Evolutionary conservation across 64 coral and sea anemone species (phyloP), one percentile per base, ranked within the genome.

Genomic region (Orbicella faveolata): DNA sequence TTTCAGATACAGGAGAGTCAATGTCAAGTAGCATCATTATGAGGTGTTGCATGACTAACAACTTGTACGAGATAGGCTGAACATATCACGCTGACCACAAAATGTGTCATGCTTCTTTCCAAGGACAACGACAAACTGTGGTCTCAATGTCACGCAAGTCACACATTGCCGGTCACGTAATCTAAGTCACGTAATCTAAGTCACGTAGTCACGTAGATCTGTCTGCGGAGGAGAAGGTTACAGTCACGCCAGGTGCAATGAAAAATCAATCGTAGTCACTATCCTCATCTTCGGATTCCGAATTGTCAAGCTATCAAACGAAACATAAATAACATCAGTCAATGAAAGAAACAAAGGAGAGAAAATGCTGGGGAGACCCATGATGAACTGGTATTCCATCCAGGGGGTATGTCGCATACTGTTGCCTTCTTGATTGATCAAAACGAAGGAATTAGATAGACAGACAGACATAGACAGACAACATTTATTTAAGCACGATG

Each of bases 241-340:
- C 55, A 66, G n/a, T 26, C 20, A 25, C 23, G 9, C n/a, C 21
- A 70, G n/a, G 25, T 70, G 21, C 67, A n/a, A 6, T n/a, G 25
- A 4, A 11, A 21, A 70, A 68, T 25, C 19, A 68, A 21, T 85
- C 82, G 53, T 69, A 85, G 26, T 85, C 82, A 52, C 82, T 85
- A 65, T 85, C 82, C 68, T 85, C 82, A 3, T 52, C 82, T 85
- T 85, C 82, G 15, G 82, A 85, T 41, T 85, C 82, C 26, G 82
- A 85, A 73, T 85, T 85, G 65, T 85, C 82, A 25, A 85, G 65
- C 82, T 85, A 13, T 21, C 10, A 64, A 64, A 84, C 3, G 11
- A 85, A 85, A 44, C 3, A 19, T 11, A n/a, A 39, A 53, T 36
- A 79, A 25, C 10, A n/a, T 70, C 21, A 70, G 23, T 26, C 9